phyloP scores from a whole-genome alignment of 2,113 vertebrate genomes.

The sheep (Ovis aries) region DNA sequence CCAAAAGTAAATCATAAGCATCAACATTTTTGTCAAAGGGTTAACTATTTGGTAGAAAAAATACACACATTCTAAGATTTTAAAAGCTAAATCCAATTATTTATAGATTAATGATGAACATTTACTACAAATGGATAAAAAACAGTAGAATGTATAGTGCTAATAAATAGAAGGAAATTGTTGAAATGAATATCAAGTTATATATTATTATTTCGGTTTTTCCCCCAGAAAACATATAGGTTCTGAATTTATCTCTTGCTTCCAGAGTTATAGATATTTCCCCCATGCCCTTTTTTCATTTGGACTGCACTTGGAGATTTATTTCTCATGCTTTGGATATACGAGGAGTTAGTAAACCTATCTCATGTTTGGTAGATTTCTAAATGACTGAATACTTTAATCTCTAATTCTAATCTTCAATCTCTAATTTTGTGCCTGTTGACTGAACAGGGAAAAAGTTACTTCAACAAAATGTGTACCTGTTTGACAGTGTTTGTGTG shows the following conservation, averaged over 20 bases:
- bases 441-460: neutral
- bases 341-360: neutral
- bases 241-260: neutral
- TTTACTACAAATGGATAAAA: neutral
- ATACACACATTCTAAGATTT: neutral
- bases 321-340: neutral
- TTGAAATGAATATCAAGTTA: neutral
- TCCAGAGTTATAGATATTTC: neutral
- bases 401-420: constrained; percentile 6
- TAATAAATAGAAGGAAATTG: neutral
- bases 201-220: neutral
- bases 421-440: neutral
- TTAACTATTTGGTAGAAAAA: constrained; percentile 1
- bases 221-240: neutral
- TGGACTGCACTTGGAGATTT: neutral
- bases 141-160: neutral
- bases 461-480: neutral
- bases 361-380: neutral
- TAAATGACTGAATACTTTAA: neutral
- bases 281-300: neutral
- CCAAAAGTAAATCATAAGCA: neutral
- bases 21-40: neutral
- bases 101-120: neutral
- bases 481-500: neutral
- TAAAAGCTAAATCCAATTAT: neutral